These are phyloP conservation scores for Folsomia candida DNA, from an alignment of 2,888 invertebrate genomes.

Conservation along the genomic window DNA sequence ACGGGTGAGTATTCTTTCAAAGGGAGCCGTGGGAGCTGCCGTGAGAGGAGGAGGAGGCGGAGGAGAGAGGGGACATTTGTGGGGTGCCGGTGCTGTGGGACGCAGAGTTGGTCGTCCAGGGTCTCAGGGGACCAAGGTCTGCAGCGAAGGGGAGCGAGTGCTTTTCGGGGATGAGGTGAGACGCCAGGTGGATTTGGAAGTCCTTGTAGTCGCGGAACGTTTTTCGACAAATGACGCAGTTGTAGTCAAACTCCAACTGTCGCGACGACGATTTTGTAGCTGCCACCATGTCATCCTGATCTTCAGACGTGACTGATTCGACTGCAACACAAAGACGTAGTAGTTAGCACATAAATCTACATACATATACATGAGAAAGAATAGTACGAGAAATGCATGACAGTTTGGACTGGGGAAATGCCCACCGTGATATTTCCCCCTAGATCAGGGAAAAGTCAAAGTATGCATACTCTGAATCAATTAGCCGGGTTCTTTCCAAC, in stretches of 20 bases:
- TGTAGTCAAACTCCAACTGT: slow-evolving; percentile 36
- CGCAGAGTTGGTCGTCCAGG: slow-evolving; percentile 4
- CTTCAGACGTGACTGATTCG: slow-evolving; percentile 19
- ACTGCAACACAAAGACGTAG: too few relatives aligned
- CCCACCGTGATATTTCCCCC: too few relatives aligned
- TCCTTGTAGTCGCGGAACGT: slow-evolving; percentile 44
- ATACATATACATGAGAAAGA: background rate
- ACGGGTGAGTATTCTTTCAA: too few relatives aligned
- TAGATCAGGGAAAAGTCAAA: too few relatives aligned
- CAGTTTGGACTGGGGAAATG: too few relatives aligned
- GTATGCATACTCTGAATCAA: too few relatives aligned
- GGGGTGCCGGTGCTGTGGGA: background rate
- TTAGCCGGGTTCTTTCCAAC: too few relatives aligned
- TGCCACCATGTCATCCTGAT: slow-evolving; percentile 14
- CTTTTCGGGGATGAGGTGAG: slow-evolving; percentile 39
- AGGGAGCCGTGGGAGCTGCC: too few relatives aligned
- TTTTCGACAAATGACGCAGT: slow-evolving; percentile 47
- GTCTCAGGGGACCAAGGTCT: background rate
- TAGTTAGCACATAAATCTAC: background rate
- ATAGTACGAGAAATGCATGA: too few relatives aligned
- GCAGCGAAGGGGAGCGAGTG: slow-evolving; percentile 28
- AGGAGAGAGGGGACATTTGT: slow-evolving; percentile 5
- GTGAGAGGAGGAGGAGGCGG: slow-evolving; percentile 16
- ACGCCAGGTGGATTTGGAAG: slow-evolving; percentile 45
- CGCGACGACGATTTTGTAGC: too few relatives aligned